Evolutionary conservation across 1,140 invertebrate species (phyloP).

Genomic region (Drosophila varians): DNA sequence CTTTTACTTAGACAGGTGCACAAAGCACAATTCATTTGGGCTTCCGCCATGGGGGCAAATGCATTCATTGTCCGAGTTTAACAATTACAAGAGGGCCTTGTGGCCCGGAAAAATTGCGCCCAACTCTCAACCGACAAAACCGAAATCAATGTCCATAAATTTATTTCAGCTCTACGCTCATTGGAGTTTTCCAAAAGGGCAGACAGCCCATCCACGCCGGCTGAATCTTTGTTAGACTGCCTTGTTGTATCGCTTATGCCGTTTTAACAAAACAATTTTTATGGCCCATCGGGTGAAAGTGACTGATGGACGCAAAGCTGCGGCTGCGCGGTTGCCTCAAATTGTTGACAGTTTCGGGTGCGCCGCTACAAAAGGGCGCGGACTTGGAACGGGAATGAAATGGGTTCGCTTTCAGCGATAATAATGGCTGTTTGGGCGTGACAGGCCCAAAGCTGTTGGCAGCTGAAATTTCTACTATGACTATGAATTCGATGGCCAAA

Average conservation of each 20-base stretch:
- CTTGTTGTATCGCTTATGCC: slow-evolving; percentile 12
- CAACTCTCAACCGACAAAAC: slow-evolving; percentile 27
- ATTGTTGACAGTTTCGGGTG: slow-evolving; percentile 71
- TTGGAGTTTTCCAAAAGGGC: slow-evolving; percentile 71
- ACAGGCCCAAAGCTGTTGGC: slow-evolving; percentile 42
- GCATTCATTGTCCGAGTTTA: slow-evolving; percentile 44
- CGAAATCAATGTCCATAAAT: slow-evolving; percentile 62
- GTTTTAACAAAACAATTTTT: slow-evolving; percentile 59
- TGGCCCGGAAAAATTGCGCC: slow-evolving; percentile 11
- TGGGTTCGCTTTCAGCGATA: slow-evolving; percentile 67
- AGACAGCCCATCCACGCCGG: slow-evolving; percentile 23
- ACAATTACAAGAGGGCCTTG: slow-evolving; percentile 46
- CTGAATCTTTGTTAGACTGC: slow-evolving; percentile 13
- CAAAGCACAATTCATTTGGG: slow-evolving; percentile 27
- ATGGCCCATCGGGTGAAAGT: slow-evolving; percentile 74
- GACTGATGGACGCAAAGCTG: slow-evolving; percentile 56
- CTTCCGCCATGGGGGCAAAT: slow-evolving; percentile 59
- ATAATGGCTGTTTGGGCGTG: slow-evolving; percentile 59
- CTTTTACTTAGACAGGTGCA: slow-evolving; percentile 40
- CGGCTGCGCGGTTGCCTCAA: slow-evolving; percentile 25
- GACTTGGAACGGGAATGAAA: slow-evolving; percentile 26
- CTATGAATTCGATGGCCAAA: slow-evolving; percentile 14
- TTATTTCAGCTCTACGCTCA: slow-evolving; percentile 52
- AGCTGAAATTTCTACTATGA: slow-evolving; percentile 36
- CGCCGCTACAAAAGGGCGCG: slow-evolving; percentile 66